Base-by-base conservation (phyloP, 2,113 vertebrate genomes). In the Sterna hirundo region DNA sequence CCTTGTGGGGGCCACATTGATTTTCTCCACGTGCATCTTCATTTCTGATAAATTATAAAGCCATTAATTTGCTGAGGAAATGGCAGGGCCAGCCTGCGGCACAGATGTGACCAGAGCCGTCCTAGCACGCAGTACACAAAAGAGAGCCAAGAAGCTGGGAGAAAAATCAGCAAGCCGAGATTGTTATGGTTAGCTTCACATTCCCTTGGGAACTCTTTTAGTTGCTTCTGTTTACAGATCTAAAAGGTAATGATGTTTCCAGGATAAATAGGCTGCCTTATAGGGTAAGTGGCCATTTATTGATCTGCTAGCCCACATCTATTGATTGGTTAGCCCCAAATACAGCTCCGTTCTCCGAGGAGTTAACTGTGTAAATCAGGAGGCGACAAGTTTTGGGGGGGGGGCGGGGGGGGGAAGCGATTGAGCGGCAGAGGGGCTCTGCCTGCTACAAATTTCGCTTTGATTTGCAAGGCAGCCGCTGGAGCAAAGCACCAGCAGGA, bases 21-120 rank as follows among this genome's bases (percentile, higher is more conserved):
- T 99, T 99, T 98, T 98, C 98, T 98, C 98, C 98, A 98, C 97
- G 98, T 98, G 98, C 98, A 98, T 99, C 99, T 99, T 99, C 99
- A 99, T 99, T 99, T 99, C 98, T 99, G 99, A 99, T 99, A 99
- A 99, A 99, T 99, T 99, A 99, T 99, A 99, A 99, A 99, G 98
- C 98, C 98, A 99, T 99, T 99, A 99, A 99, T 99, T 99, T 99
- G 98, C 99, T 98, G 98, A 98, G 98, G 99, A 99, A 99, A 99
- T 99, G 99, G 99, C 98, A 99, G 98, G 98, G 97, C 98, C 97
- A 98, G 98, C 98, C 98, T 98, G 98, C 97, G 96, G 98, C 99
- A 98, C 99, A 99, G 99, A 99, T 99, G 99, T 99, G 99, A 98
- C 99, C 98, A 98, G 98, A 98, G 97, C 98, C 83, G 64, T 97